A percentile compares a stretch with the other conserved stretches of the same genome.
Conservation (phyloP, 64 coral and sea anemone species). For the Montipora foliosa region DNA sequence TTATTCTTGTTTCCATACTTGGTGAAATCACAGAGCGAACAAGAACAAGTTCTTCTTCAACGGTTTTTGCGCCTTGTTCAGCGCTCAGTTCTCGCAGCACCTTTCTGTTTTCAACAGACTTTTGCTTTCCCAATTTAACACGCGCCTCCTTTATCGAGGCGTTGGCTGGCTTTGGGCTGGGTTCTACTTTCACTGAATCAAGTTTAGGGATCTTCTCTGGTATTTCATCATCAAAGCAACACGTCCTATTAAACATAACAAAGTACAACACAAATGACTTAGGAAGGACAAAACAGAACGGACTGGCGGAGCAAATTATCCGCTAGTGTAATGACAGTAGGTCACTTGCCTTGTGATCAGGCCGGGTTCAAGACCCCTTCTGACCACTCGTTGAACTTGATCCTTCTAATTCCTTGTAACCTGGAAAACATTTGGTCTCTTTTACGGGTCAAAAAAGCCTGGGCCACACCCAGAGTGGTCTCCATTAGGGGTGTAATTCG, state of each 20-base stretch:
- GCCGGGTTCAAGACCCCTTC: too few relatives aligned
- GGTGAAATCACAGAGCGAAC: slow-evolving; percentile 19
- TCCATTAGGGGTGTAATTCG: too few relatives aligned
- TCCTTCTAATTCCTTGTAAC: too few relatives aligned
- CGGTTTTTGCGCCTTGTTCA: not conserved
- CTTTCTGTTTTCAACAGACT: slow-evolving; percentile 18
- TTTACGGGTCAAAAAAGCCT: too few relatives aligned
- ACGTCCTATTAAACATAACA: not conserved
- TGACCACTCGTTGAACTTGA: too few relatives aligned
- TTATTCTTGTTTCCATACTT: slow-evolving; percentile 11
- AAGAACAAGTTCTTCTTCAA: slow-evolving; percentile 2
- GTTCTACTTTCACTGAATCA: not conserved
- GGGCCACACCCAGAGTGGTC: too few relatives aligned
- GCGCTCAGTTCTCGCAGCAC: not conserved
- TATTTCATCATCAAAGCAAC: not conserved
- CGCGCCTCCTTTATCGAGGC: slow-evolving; percentile 3
- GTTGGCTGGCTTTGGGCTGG: not conserved
- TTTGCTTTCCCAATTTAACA: not conserved
- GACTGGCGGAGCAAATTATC: too few relatives aligned
- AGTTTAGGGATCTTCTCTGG: not conserved
- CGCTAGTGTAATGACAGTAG: too few relatives aligned
- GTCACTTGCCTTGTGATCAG: too few relatives aligned
- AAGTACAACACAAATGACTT: not conserved
- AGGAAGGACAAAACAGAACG: too few relatives aligned
- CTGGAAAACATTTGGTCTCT: too few relatives aligned